phyloP scores from a whole-genome alignment of 2,888 invertebrate species.

The Strigamia maritima region DNA sequence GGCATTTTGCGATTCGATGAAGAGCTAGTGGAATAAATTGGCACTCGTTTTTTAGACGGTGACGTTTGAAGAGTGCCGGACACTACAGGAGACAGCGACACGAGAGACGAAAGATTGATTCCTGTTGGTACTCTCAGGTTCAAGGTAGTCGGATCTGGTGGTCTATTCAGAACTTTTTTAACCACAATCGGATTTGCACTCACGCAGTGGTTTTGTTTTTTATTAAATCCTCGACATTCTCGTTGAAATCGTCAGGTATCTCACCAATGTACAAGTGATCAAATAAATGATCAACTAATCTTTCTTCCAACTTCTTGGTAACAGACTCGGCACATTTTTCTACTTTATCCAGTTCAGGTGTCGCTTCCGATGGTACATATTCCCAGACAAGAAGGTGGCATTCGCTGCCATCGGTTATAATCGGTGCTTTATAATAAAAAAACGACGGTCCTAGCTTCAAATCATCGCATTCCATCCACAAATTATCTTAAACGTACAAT shows the following conservation, averaged over 20 bases:
- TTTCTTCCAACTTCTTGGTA: not conserved
- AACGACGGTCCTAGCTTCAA: not conserved
- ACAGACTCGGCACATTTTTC: no score
- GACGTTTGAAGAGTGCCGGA: not conserved
- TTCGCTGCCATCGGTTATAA: not conserved
- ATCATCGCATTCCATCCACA: conserved; percentile 29
- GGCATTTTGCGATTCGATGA: no score
- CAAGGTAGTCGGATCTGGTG: no score
- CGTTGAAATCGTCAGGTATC: not conserved
- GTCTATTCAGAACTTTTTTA: no score
- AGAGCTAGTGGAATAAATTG: not conserved
- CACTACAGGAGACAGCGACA: not conserved
- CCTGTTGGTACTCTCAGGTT: no score
- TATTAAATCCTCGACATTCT: not conserved
- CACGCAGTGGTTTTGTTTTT: not conserved
- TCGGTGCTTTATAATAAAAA: not conserved
- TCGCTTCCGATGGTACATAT: not conserved
- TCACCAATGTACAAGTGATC: not conserved
- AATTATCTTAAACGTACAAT: not conserved
- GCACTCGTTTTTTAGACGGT: not conserved
- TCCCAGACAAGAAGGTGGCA: conserved; percentile 3
- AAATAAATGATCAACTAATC: not conserved
- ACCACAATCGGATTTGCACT: not conserved
- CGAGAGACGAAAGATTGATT: not conserved
- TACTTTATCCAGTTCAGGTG: not conserved